Evolutionary conservation across 2,797 vertebrate species (phyloP), one percentile per base, ranked within the genome.

Genomic region (Lerista edwardsae): DNA sequence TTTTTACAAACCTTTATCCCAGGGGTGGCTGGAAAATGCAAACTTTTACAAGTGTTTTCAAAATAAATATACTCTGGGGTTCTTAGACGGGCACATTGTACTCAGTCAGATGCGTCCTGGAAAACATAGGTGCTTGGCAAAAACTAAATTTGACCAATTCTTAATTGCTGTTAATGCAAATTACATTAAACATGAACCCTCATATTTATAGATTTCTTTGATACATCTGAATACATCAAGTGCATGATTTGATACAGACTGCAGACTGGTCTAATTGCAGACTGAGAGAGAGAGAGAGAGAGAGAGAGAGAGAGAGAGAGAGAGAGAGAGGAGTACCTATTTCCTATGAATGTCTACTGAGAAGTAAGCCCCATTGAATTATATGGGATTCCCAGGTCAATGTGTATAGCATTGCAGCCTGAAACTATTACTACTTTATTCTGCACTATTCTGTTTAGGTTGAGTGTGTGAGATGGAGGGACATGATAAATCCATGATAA

Each of bases 31-130:
- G 95, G 96, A 97, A 97, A 96, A 95, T 91, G 96, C 97, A 98
- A 97, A 96, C 94, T 96, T 96, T 93, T 95, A 95, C 96, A 97
- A 98, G 97, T 98, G 97, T 98, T 98, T 98, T 97, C 96, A 97
- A 97, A 97, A 98, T 97, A 98, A 98, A 98, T 97, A 97, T 91
- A 92, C 94, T 89, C 36, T 93, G 95, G 96, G 95, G 95, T 96
- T 97, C 84, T 93, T 91, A 94, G 94, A 92, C 88, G 86, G 93
- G 89, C 91, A 31, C 34, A 67, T 89, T 93, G 76, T 93, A 87
- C 92, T 95, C 85, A 94, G 93, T 95, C 94, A 95, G 91, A 94
- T 94, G 89, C 87, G 93, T 93, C 93, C 86, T 61, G 74, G 91
- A 91, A 87, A 84, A 92, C 86, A 79, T 93, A 95, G 90, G 90